Percentiles rank a stretch among this genome's conserved stretches.
Evolutionary conservation across 2,888 invertebrate species (phyloP).

Genomic region (Hanleya hanleyi): DNA sequence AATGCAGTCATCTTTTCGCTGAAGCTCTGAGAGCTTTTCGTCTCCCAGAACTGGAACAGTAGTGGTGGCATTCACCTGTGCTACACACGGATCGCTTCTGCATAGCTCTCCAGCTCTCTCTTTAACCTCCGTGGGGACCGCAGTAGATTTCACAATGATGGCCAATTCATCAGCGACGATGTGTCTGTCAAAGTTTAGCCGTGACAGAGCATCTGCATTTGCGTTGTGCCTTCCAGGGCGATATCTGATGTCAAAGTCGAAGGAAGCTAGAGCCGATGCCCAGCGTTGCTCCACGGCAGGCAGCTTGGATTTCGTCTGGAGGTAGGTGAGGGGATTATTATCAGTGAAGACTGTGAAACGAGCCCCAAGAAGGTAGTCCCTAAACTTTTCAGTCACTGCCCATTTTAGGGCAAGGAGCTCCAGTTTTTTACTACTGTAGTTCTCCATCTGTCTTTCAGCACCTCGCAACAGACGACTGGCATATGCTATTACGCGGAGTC

Average conservation of each 20-base stretch:
- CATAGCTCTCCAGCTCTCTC: neutral
- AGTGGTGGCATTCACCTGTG: neutral
- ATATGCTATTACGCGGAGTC: no score
- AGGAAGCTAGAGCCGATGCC: slow-evolving; percentile 20
- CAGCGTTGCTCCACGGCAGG: slow-evolving; percentile 25
- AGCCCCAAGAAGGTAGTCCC: slow-evolving; percentile 15
- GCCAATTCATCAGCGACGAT: neutral
- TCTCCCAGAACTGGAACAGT: neutral
- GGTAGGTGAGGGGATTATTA: slow-evolving; percentile 19
- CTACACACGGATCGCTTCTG: neutral
- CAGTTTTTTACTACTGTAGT: slow-evolving; percentile 19
- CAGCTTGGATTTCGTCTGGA: slow-evolving; percentile 13
- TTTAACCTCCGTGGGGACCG: neutral
- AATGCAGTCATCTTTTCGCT: neutral
- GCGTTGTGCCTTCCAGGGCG: slow-evolving; percentile 15
- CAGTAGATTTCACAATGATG: neutral
- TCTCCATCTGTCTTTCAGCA: no score
- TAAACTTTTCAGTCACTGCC: slow-evolving; percentile 32
- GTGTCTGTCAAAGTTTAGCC: neutral
- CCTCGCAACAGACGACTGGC: neutral
- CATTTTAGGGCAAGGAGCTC: slow-evolving; percentile 36
- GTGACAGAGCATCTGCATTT: slow-evolving; percentile 19
- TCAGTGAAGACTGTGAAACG: slow-evolving; percentile 16
- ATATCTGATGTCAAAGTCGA: slow-evolving; percentile 15
- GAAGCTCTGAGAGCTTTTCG: neutral